These are phyloP conservation scores for Aspidiotus destructor DNA, from an alignment of 2,888 invertebrate species.

Conservation along the genomic window DNA sequence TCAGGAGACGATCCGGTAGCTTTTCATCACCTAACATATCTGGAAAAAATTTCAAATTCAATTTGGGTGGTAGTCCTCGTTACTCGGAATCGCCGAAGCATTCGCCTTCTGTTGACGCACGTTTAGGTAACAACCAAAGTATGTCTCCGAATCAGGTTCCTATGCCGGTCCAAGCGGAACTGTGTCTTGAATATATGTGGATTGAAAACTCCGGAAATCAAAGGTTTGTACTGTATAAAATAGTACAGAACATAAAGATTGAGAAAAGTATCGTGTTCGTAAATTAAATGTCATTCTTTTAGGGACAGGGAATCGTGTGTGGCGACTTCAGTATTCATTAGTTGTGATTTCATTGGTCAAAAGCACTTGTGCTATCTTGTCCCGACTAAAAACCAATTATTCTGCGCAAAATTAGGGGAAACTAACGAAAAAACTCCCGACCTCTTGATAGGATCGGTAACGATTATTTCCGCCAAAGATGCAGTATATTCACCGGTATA, in stretches of 20 bases:
- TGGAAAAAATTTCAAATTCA: conserved; percentile 21
- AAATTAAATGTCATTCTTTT: not conserved
- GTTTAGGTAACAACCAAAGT: conserved; percentile 36
- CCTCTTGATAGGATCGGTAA: conserved; percentile 63
- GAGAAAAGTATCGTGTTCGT: not conserved
- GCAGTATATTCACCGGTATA: conserved; percentile 64
- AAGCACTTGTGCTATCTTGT: conserved; percentile 71
- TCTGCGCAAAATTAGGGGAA: conserved; percentile 58
- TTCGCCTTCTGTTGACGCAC: conserved; percentile 36
- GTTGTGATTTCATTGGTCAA: conserved; percentile 76
- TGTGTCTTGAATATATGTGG: conserved; percentile 86
- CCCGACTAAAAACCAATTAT: conserved; percentile 54
- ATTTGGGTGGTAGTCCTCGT: conserved; percentile 8
- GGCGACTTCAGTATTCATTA: conserved; percentile 55
- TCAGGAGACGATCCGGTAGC: conserved; percentile 10
- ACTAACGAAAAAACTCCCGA: conserved; percentile 50
- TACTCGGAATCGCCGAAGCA: conserved; percentile 27
- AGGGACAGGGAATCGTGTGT: conserved; percentile 16
- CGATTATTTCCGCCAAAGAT: conserved; percentile 69
- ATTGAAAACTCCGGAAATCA: conserved; percentile 51
- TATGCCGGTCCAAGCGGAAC: conserved; percentile 64
- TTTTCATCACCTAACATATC: conserved; percentile 23
- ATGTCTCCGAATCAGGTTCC: conserved; percentile 36
- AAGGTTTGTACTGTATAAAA: conserved; percentile 24
- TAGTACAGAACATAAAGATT: no score